Evolutionary conservation across 2,888 invertebrate genomes (phyloP), one percentile per base, ranked within the genome.

Genomic region (Loripinus fragilis): DNA sequence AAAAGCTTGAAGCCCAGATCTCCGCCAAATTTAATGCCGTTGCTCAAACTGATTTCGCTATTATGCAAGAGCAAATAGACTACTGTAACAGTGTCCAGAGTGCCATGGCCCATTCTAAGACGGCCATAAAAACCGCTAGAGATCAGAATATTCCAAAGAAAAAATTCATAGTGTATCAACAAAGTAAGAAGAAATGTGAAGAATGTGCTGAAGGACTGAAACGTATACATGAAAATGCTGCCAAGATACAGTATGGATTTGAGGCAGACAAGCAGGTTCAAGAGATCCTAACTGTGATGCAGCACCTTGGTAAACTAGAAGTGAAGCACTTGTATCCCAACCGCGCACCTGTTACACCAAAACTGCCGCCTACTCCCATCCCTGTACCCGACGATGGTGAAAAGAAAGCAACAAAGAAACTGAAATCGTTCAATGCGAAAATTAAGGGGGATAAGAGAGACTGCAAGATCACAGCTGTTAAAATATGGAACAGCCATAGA

Each of bases 11-110:
- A 55, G 48, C 84, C 1, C 80, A 81, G 41, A 81, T 84, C 5
- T 70, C 74, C 8, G 69, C 84, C 0, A 84, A 79, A 45, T 84
- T 84, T 45, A 77, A 78, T 35, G 81, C 81, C 10, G 68, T 84
- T 10, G 77, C 76, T 55, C 75, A 84, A 25, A 81, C 80, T 1
- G 84, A 84, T 33, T 78, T 73, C 64, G 75, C 81, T 0, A 80
- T 81, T 30, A 64, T 84, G 10, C 77, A 84, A 55, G 84, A 84
- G 60, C 84, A 84, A 60, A 77, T 84, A 5, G 80, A 79, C 23
- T 84, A 78, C 33, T 84, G 84, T 71, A 84, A 84, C 66, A 81
- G 81, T 41, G 80, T 84, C 1, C 81, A 80, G 38, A 84, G 81
- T 38, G 81, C 81, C 0, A 81, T 81, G 81, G 77, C 80, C n/a